Evolutionary conservation across 2,888 invertebrate species (phyloP).

Genomic region (Caenorhabditis macrosperma): DNA sequence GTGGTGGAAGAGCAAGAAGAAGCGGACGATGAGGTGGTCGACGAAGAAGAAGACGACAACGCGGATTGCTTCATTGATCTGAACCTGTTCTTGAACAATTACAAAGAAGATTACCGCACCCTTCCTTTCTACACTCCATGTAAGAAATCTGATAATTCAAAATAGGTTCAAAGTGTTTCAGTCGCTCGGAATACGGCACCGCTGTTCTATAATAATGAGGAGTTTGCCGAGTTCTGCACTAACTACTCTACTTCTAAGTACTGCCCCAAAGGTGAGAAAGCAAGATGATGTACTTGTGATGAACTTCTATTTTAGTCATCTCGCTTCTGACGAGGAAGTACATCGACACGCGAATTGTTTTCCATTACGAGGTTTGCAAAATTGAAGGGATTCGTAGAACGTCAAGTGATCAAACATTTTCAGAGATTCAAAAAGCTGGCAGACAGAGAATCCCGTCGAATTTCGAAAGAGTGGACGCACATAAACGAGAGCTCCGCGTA

Average conservation of each 20-base stretch:
- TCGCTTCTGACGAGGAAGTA: constrained; percentile 14
- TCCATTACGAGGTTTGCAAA: constrained; percentile 26
- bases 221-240: constrained; percentile 29
- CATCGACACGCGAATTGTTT: constrained; percentile 31
- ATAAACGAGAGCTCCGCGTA: constrained; percentile 24
- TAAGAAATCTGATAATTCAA: neutral
- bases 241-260: constrained; percentile 34
- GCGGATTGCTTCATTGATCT: constrained; percentile 18
- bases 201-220: constrained; percentile 4
- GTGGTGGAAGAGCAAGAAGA: neutral
- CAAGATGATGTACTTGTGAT: neutral
- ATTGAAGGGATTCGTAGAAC: neutral
- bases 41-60: neutral
- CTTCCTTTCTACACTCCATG: constrained; percentile 9
- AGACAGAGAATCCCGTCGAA: constrained; percentile 19
- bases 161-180: constrained; percentile 1
- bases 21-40: neutral
- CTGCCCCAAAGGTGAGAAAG: neutral
- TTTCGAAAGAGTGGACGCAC: constrained; percentile 17
- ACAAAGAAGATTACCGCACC: neutral
- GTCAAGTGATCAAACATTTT: neutral
- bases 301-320: neutral
- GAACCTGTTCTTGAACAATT: neutral
- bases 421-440: constrained; percentile 42
- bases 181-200: constrained; percentile 30